Percentiles rank a stretch among this genome's conserved stretches.
Conservation (phyloP, 1,140 invertebrate genomes). For the Ceratina australensis region DNA sequence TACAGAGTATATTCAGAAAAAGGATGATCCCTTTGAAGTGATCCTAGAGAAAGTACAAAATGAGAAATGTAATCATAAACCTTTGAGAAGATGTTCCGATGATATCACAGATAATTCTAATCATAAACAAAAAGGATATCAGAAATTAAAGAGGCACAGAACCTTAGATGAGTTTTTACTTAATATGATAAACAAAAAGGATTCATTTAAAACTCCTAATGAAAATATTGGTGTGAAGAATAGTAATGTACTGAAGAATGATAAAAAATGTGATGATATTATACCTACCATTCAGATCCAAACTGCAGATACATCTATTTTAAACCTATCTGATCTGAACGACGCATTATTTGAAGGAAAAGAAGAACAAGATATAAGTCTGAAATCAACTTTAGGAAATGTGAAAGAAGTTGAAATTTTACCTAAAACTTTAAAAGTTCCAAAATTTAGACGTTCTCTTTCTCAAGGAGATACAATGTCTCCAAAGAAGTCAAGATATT, state of each 20-base stretch:
- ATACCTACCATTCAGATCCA: conserved; percentile 34
- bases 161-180: conserved; percentile 57
- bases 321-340: conserved; percentile 69
- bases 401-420: conserved; percentile 21
- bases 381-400: conserved; percentile 18
- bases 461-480: conserved; percentile 57
- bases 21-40: conserved; percentile 72
- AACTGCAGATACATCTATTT: conserved; percentile 58
- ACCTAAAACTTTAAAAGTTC: conserved; percentile 4
- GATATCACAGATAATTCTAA: conserved; percentile 53
- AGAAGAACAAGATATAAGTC: conserved; percentile 36
- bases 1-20: conserved; percentile 67
- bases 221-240: conserved; percentile 36
- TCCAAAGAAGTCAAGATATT: conserved; percentile 27
- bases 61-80: conserved; percentile 10
- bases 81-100: neutral
- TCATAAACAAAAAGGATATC: conserved; percentile 35
- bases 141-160: conserved; percentile 64
- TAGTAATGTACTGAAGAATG: conserved; percentile 24
- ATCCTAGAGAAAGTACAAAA: conserved; percentile 64
- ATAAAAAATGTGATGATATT: neutral
- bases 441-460: conserved; percentile 56
- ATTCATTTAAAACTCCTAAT: conserved; percentile 2
- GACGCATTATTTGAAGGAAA: conserved; percentile 64
- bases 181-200: conserved; percentile 7